A percentile compares a stretch with the other conserved stretches of the same genome.
Evolutionary conservation across 2,113 vertebrate genomes (phyloP).

Genomic region (Galeopterus variegatus): DNA sequence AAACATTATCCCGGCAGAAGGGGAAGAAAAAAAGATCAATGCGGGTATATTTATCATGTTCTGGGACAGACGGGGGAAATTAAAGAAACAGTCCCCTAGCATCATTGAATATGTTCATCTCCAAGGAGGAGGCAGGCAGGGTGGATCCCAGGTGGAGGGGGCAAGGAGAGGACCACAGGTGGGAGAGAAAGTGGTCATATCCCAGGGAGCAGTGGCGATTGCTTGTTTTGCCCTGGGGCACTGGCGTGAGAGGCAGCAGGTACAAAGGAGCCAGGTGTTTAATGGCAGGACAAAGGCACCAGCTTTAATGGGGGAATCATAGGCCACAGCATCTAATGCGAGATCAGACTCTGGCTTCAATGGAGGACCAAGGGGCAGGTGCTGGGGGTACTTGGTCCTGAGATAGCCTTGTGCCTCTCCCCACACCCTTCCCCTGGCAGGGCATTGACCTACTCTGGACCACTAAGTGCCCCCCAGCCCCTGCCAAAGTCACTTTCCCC

Average conservation of each 20-base stretch:
- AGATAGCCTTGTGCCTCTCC: neutral
- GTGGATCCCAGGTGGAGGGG: neutral
- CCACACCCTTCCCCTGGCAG: neutral
- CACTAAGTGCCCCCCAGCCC: too few relatives aligned
- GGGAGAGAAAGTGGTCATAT: neutral
- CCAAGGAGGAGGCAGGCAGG: neutral
- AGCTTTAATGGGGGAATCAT: neutral
- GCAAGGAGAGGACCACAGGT: rapidly evolving
- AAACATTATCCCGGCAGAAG: slow-evolving; percentile 84
- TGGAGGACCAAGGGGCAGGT: neutral
- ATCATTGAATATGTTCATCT: neutral
- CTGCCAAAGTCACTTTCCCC: too few relatives aligned
- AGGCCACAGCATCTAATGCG: slow-evolving; percentile 14
- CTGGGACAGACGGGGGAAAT: slow-evolving; percentile 66
- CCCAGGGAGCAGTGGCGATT: neutral
- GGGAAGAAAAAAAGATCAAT: slow-evolving; percentile 82
- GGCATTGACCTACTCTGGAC: too few relatives aligned
- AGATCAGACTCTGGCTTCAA: neutral
- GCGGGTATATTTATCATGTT: slow-evolving; percentile 84
- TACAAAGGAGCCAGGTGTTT: neutral
- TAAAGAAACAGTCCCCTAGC: slow-evolving; percentile 71
- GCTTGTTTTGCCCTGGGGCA: neutral
- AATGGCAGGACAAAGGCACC: neutral
- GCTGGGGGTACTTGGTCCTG: neutral
- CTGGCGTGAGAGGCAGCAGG: neutral